Evolutionary conservation across 2,113 vertebrate genomes (phyloP).

Genomic region (Kryptolebias marmoratus): DNA sequence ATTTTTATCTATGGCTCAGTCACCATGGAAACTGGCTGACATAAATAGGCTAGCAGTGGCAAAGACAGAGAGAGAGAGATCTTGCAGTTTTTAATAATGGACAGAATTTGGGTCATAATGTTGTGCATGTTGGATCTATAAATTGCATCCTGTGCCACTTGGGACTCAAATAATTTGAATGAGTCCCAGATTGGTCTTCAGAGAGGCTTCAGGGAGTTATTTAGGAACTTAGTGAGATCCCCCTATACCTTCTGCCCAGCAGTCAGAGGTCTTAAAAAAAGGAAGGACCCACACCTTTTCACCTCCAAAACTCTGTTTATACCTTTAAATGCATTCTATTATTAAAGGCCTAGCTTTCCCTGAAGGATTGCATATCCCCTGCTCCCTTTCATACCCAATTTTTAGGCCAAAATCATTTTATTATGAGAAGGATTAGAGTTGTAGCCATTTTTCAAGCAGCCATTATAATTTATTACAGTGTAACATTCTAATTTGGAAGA

Average conservation of each 20-base stretch:
- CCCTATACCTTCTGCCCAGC: slow-evolving; percentile 13
- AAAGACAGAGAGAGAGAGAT: slow-evolving; percentile 59
- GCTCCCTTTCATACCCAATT: too few relatives aligned
- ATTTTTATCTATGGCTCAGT: slow-evolving; percentile 75
- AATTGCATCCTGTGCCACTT: slow-evolving; percentile 82
- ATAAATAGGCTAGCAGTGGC: slow-evolving; percentile 81
- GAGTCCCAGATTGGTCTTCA: slow-evolving; percentile 71
- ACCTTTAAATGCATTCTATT: slow-evolving; percentile 31
- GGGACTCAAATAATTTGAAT: slow-evolving; percentile 78
- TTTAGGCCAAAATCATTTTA: too few relatives aligned
- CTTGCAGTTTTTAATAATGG: slow-evolving; percentile 78
- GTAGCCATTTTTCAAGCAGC: too few relatives aligned
- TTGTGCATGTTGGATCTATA: slow-evolving; percentile 79
- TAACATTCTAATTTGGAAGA: too few relatives aligned
- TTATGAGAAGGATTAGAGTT: too few relatives aligned
- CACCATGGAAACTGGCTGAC: slow-evolving; percentile 84
- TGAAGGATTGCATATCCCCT: too few relatives aligned
- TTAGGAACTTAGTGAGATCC: slow-evolving; percentile 37
- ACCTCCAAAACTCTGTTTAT: slow-evolving; percentile 47
- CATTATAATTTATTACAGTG: too few relatives aligned
- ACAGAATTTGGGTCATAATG: slow-evolving; percentile 83
- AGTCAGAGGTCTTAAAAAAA: slow-evolving; percentile 33
- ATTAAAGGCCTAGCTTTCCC: too few relatives aligned
- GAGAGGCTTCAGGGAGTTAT: slow-evolving; percentile 59
- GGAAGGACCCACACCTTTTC: not conserved